These are phyloP conservation scores for Syngnathus typhle DNA, from an alignment of 2,113 vertebrate species.

Conservation along the genomic window DNA sequence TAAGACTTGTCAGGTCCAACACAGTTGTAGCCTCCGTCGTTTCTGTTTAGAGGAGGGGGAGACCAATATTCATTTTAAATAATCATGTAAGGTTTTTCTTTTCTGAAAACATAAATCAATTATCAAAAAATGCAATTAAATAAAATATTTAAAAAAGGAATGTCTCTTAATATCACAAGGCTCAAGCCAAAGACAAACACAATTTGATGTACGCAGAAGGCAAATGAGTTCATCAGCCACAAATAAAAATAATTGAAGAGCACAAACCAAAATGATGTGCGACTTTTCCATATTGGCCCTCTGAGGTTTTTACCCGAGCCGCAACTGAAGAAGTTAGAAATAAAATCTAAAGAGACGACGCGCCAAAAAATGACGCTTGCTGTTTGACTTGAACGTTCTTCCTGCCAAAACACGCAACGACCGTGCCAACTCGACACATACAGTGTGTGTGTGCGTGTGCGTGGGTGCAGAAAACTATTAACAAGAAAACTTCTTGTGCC, in stretches of 20 bases:
- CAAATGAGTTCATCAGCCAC: neutral
- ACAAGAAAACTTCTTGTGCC: neutral
- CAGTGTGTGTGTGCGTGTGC: neutral
- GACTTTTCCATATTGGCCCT: neutral
- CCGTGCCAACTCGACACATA: neutral
- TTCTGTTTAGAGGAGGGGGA: constrained; percentile 56
- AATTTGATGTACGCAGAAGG: neutral
- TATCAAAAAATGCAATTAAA: neutral
- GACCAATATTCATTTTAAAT: too few relatives aligned
- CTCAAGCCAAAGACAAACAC: neutral
- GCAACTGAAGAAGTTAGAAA: constrained; percentile 5
- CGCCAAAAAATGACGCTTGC: constrained; percentile 14
- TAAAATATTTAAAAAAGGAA: neutral
- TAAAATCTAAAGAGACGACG: constrained; percentile 21
- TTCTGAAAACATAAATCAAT: neutral
- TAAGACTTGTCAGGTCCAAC: constrained; percentile 80
- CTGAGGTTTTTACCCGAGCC: constrained; percentile 2
- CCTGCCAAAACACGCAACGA: neutral
- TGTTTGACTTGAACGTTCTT: neutral
- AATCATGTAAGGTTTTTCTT: neutral
- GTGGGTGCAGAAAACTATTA: neutral
- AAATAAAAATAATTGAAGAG: neutral
- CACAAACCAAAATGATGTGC: neutral
- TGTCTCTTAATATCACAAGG: neutral
- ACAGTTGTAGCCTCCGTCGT: constrained; percentile 81